Conservation (phyloP, 2,113 vertebrate species). For the Chlorodrepanis virens region DNA sequence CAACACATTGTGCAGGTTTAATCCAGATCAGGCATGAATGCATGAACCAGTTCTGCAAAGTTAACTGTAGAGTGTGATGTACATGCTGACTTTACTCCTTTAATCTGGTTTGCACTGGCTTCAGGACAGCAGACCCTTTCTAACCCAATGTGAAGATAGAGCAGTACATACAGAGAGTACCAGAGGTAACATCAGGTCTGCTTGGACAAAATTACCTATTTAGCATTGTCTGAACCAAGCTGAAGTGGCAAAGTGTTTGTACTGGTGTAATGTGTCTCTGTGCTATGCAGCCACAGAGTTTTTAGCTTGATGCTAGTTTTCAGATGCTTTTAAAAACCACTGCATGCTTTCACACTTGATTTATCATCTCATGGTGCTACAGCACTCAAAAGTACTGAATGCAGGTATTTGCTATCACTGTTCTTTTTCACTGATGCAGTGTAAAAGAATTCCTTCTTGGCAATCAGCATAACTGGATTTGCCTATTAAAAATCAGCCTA, state of each 20-base stretch:
- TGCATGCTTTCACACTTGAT: neutral
- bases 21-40: neutral
- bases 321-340: neutral
- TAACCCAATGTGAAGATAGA: neutral
- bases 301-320: neutral
- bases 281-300: neutral
- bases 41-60: neutral
- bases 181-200: neutral
- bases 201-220: neutral
- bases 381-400: neutral
- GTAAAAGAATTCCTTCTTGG: neutral
- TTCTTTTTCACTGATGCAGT: neutral
- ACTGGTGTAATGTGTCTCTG: neutral
- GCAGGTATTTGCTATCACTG: neutral
- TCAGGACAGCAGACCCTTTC: neutral
- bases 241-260: neutral
- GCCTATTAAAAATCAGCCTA: neutral
- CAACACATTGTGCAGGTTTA: neutral
- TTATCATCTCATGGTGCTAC: neutral
- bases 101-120: neutral
- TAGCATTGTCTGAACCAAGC: neutral
- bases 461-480: neutral
- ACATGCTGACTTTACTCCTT: neutral
- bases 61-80: neutral
- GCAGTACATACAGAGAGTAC: neutral